phyloP scores from a whole-genome alignment of 2,797 vertebrate species.

The Nyctibius grandis region DNA sequence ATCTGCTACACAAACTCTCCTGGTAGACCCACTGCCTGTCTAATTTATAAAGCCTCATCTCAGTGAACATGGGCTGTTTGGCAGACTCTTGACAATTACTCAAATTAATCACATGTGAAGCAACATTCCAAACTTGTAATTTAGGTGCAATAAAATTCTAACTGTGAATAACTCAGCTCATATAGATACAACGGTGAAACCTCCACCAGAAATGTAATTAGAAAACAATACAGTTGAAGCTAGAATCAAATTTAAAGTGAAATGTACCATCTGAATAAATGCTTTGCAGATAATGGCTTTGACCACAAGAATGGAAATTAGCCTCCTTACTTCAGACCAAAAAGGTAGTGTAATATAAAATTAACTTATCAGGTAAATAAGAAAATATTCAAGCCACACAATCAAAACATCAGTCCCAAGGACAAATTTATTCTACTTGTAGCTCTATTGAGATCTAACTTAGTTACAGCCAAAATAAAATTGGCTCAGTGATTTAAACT shows the following conservation, averaged over 20 bases:
- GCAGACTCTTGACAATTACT: slow-evolving; percentile 59
- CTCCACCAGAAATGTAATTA: slow-evolving; percentile 41
- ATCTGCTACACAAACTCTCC: slow-evolving; percentile 30
- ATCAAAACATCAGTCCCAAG: not conserved
- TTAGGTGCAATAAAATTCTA: slow-evolving; percentile 57
- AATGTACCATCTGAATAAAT: slow-evolving; percentile 24
- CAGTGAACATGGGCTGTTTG: slow-evolving; percentile 25
- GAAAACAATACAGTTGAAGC: slow-evolving; percentile 15
- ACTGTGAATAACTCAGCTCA: slow-evolving; percentile 41
- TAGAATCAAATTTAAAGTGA: slow-evolving; percentile 47
- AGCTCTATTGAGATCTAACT: not conserved
- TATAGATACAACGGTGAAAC: slow-evolving; percentile 13
- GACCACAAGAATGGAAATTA: slow-evolving; percentile 7
- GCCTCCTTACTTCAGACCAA: not conserved
- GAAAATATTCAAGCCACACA: slow-evolving; percentile 21
- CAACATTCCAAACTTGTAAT: slow-evolving; percentile 51
- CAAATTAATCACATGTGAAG: slow-evolving; percentile 67
- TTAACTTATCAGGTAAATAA: not conserved
- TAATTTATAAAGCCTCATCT: slow-evolving; percentile 52
- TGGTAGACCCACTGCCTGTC: slow-evolving; percentile 37
- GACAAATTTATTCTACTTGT: not conserved
- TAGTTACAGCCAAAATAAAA: not conserved
- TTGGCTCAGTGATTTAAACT: not conserved
- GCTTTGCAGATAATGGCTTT: not conserved
- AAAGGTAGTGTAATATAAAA: not conserved